phyloP scores from a whole-genome alignment of 1,140 invertebrate species.

The Ladona fulva region DNA sequence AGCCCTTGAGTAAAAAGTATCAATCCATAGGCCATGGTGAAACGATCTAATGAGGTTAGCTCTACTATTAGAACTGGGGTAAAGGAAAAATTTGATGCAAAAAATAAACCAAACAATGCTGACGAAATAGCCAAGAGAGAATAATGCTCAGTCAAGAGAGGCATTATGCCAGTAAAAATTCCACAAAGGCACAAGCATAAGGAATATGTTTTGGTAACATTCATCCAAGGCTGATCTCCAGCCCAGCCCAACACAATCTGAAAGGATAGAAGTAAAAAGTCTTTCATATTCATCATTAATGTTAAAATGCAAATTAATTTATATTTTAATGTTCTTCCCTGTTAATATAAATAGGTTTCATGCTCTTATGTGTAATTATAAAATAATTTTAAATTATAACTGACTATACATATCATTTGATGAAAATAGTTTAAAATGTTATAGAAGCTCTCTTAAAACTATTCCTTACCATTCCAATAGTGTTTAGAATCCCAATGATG shows the following conservation, averaged over 20 bases:
- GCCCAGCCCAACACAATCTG: conserved; percentile 79
- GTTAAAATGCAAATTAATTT: too few species aligned
- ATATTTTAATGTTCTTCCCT: too few species aligned
- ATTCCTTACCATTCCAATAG: conserved; percentile 72
- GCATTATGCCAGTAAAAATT: conserved; percentile 29
- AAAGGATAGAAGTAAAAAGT: conserved; percentile 26
- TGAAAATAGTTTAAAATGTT: not conserved
- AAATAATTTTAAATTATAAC: too few species aligned
- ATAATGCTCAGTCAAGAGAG: conserved; percentile 35
- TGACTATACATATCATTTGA: too few species aligned
- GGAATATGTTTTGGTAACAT: conserved; percentile 70
- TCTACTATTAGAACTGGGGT: conserved; percentile 79
- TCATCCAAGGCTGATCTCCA: conserved; percentile 79
- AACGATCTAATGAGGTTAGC: conserved; percentile 64
- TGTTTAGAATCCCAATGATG: conserved; percentile 75
- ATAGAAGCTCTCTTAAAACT: not conserved
- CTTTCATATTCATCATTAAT: too few species aligned
- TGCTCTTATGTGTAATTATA: too few species aligned
- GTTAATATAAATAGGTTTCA: too few species aligned
- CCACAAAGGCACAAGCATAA: conserved; percentile 68
- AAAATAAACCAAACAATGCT: conserved; percentile 68
- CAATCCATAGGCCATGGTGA: conserved; percentile 82
- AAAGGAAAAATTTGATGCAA: conserved; percentile 79
- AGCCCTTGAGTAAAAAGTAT: conserved; percentile 76
- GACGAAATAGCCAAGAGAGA: conserved; percentile 45